Evolutionary conservation across 2,797 vertebrate genomes (phyloP), one percentile per base, ranked within the genome.

Genomic region (Channa striata): DNA sequence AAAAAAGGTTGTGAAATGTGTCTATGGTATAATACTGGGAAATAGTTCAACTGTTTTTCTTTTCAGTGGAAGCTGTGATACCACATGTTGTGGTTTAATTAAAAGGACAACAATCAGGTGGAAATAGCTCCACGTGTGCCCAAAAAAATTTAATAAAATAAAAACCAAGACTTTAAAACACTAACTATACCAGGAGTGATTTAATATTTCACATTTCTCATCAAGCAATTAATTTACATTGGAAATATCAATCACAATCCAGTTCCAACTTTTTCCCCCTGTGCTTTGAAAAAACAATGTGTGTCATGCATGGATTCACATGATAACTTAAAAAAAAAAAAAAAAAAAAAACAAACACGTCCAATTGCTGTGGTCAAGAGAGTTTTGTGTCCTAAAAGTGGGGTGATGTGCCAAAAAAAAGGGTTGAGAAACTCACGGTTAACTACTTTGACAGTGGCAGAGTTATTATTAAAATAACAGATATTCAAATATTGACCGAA

Each of bases 281-380:
- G 12, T 11, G 19, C 25, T 37, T 37, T 11, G 33, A 25, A 16
- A 11, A 20, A 23, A 62, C 23, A 34, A 13, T 11, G 11, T 21
- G 39, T n/a, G 37, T 66, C 62, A 53, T 40, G 40, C 62, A 65
- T 43, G 53, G 13, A 52, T 53, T 72, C 67, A 64, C 58, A 21
- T 64, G 74, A 54, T 43, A 34, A 23, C 33, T 66, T 33, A 7
- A 30, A 30, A 30, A 30, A 30, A 30, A 30, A 30, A 30, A 30
- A 30, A 30, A 11, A 37, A 9, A 37, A 37, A 9, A 9, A 37
- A 60, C n/a, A n/a, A 77, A 42, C 8, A 10, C 49, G n/a, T 49
- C 37, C 68, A 71, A 72, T 68, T 67, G 33, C 47, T n/a, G 58
- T 53, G 67, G 54, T 73, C 42, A 8, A 66, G 75, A 72, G 71